A percentile compares a stretch with the other conserved stretches of the same genome.
Conservation (phyloP, 2,113 vertebrate species). For the Corythaeola cristata region DNA sequence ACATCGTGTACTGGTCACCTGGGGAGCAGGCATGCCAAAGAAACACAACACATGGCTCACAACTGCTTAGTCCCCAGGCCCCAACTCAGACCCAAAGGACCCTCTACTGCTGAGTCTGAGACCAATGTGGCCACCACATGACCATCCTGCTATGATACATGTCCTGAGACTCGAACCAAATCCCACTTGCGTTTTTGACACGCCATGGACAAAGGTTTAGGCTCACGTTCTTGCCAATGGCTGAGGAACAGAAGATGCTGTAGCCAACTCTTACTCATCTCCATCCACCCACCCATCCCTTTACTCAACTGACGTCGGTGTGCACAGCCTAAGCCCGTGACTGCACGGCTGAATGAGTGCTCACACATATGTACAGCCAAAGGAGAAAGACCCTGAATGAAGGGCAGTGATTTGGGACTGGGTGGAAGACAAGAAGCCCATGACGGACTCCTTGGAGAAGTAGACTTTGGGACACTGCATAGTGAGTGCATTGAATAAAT, state of each 20-base stretch:
- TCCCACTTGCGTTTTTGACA: background rate
- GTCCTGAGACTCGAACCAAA: background rate
- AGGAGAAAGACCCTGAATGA: background rate
- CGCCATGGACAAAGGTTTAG: background rate
- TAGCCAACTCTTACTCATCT: background rate
- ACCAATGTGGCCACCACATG: fast-evolving
- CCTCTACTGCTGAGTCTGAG: background rate
- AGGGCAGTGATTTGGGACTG: background rate
- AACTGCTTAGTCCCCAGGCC: background rate
- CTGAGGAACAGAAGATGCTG: background rate
- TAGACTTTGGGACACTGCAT: background rate
- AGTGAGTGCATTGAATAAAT: background rate
- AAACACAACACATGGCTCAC: background rate
- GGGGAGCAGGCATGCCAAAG: fast-evolving
- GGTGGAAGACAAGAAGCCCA: background rate
- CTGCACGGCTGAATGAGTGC: background rate
- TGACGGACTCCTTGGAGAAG: background rate
- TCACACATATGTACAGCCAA: background rate
- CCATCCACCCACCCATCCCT: background rate
- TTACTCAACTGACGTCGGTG: background rate
- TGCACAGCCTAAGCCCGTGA: background rate
- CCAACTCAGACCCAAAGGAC: background rate
- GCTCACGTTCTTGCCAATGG: background rate
- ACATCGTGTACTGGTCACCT: background rate
- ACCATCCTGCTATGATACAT: background rate